phyloP scores from a whole-genome alignment of 2,888 invertebrate genomes.

The Thecocarcelia acutangulata region DNA sequence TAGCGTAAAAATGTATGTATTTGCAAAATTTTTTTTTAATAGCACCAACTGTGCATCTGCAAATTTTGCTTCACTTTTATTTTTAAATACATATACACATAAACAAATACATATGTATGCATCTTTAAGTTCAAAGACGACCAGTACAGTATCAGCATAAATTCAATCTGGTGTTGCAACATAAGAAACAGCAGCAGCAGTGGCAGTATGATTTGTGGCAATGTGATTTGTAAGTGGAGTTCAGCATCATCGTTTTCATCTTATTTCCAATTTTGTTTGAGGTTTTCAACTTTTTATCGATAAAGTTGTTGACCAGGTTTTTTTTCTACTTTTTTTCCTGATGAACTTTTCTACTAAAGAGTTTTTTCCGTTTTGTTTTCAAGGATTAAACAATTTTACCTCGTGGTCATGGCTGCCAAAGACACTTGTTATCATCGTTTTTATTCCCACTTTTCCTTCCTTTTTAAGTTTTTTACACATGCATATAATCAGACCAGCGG shows the following conservation, averaged over 20 bases:
- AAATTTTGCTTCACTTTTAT: not conserved
- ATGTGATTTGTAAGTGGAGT: slow-evolving; percentile 24
- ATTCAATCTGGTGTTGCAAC: slow-evolving; percentile 50
- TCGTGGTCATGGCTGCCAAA: slow-evolving; percentile 58
- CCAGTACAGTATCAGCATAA: slow-evolving; percentile 57
- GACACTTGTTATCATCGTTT: slow-evolving; percentile 49
- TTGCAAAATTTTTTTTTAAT: too few relatives aligned
- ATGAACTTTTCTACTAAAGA: slow-evolving; percentile 40
- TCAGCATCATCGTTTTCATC: not conserved
- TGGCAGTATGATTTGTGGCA: slow-evolving; percentile 22
- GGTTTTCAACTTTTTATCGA: slow-evolving; percentile 62
- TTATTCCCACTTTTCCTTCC: slow-evolving; percentile 27
- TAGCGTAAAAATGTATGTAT: too few relatives aligned
- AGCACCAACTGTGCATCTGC: slow-evolving; percentile 11
- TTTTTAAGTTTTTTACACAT: slow-evolving; percentile 1
- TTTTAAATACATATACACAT: not conserved
- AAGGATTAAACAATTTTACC: slow-evolving; percentile 62
- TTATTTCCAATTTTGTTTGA: slow-evolving; percentile 28
- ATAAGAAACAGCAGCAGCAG: slow-evolving; percentile 5
- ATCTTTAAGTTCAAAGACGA: slow-evolving; percentile 39
- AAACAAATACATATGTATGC: not conserved
- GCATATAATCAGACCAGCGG: too few relatives aligned
- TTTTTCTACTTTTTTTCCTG: slow-evolving; percentile 25
- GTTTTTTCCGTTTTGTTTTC: slow-evolving; percentile 47
- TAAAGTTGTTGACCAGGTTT: slow-evolving; percentile 57